Evolutionary conservation across 2,113 vertebrate genomes (phyloP), one percentile per base, ranked within the genome.

Genomic region (Zosterops borbonicus): DNA sequence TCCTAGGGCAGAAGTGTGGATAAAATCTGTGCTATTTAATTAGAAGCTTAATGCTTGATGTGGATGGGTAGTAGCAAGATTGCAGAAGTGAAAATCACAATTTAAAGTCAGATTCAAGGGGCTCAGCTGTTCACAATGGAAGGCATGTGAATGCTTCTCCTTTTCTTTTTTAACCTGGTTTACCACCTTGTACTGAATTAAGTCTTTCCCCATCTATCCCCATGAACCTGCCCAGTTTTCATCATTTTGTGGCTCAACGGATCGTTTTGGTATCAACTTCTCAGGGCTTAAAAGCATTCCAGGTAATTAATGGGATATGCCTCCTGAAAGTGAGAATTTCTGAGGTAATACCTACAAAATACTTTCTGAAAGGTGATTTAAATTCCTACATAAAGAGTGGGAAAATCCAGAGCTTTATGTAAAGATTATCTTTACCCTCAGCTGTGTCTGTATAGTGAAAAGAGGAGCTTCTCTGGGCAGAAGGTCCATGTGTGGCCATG

Each of bases 381-480:
- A 53, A 77, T 71, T 87, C 13, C 21, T 58, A 5, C 9, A 25
- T 41, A 71, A 74, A 39, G 24, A 82, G 21, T 11, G 35, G 65
- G 39, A 41, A 60, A 76, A 73, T 25, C 8, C 11, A 46, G 46
- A 37, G 14, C 3, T 83, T 2, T 62, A 11, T 20, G 35, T 79
- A n/a, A 64, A 25, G 65, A 39, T 3, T 16, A 1, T 27, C 17
- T 83, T 80, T 56, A 59, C 37, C n/a, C 50, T 78, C 1, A 2
- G 12, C 9, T 62, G 2, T 59, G 44, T 59, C 42, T 3, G 1
- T n/a, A 1, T 2, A 0, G 3, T 62, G 63, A 37, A 41, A 41
- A 37, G 31, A 63, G 47, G 12, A 92, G 14, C 22, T 80, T 44
- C 50, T 77, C 19, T 58, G 44, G 41, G 41, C 53, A 56, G 19